These are phyloP conservation scores for Epizoanthus ramosus DNA, from an alignment of 92 coral and sea anemone genomes.

Conservation along the genomic window DNA sequence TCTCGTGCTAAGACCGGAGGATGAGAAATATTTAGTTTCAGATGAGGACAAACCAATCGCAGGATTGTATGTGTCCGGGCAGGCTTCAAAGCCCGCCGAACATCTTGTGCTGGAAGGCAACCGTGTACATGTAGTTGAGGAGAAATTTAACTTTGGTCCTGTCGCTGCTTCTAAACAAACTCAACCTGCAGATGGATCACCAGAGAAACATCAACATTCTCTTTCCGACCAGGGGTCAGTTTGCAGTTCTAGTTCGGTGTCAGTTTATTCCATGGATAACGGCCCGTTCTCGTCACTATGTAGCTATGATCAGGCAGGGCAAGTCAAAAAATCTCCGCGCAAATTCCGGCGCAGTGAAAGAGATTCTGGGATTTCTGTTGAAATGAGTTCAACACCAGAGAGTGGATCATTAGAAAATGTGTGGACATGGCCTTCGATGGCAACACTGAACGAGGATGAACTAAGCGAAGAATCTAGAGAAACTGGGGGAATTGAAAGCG, in stretches of 20 bases:
- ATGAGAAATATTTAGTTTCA: slow-evolving; percentile 3
- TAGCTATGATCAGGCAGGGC: not conserved
- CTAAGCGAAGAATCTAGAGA: not conserved
- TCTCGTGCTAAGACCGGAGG: not conserved
- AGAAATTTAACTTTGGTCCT: not conserved
- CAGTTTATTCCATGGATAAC: not conserved
- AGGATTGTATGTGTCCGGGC: not conserved
- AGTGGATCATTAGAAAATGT: slow-evolving; percentile 30
- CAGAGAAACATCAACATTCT: not conserved
- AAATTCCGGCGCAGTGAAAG: slow-evolving; percentile 33
- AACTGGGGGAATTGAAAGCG: not conserved
- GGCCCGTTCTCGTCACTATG: slow-evolving; percentile 1
- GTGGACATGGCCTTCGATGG: slow-evolving; percentile 14
- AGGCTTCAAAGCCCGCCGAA: not conserved
- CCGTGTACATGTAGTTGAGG: not conserved
- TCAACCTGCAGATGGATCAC: not conserved
- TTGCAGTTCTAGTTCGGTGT: not conserved
- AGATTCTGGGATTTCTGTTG: slow-evolving; percentile 44
- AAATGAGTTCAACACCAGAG: not conserved
- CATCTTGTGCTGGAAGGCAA: not conserved
- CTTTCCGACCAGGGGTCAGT: slow-evolving; percentile 8
- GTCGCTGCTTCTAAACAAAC: slow-evolving; percentile 7
- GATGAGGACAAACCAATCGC: not conserved
- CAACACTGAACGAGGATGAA: not conserved
- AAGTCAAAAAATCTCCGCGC: not conserved